These are phyloP conservation scores for Oreochromis niloticus DNA, from an alignment of 2,113 vertebrate species.

Conservation along the genomic window DNA sequence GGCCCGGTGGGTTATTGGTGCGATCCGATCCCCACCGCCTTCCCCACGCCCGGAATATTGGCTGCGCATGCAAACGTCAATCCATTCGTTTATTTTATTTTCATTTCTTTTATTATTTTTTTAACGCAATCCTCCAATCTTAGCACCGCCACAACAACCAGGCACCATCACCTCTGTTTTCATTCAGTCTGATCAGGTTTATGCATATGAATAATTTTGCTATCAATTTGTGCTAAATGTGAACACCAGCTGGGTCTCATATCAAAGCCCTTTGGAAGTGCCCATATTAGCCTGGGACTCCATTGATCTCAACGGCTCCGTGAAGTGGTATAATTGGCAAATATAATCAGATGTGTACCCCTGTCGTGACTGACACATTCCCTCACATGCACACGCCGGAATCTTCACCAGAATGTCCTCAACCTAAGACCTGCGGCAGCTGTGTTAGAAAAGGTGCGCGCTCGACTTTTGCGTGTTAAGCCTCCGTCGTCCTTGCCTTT, in stretches of 20 bases:
- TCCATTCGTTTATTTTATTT: neutral
- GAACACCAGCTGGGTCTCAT: neutral
- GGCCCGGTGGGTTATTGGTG: neutral
- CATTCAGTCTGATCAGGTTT: neutral
- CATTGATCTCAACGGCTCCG: neutral
- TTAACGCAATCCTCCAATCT: neutral
- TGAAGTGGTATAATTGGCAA: neutral
- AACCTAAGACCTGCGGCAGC: neutral
- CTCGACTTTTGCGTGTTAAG: neutral
- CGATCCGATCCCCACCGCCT: neutral
- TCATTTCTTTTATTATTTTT: neutral
- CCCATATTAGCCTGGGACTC: neutral
- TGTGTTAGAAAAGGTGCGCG: neutral
- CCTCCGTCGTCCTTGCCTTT: neutral
- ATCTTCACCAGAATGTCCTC: neutral
- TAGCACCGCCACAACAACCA: neutral
- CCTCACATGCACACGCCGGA: neutral
- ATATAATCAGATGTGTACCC: neutral
- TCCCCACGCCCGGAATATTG: neutral
- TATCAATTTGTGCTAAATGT: neutral
- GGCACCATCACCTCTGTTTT: neutral
- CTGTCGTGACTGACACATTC: slow-evolving; percentile 12
- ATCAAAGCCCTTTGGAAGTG: neutral
- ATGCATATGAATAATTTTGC: neutral
- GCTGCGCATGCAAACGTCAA: slow-evolving; percentile 14